Percentiles rank a stretch among this genome's conserved stretches.
Conservation (phyloP, 2,113 vertebrate genomes). For the Peromyscus maniculatus region DNA sequence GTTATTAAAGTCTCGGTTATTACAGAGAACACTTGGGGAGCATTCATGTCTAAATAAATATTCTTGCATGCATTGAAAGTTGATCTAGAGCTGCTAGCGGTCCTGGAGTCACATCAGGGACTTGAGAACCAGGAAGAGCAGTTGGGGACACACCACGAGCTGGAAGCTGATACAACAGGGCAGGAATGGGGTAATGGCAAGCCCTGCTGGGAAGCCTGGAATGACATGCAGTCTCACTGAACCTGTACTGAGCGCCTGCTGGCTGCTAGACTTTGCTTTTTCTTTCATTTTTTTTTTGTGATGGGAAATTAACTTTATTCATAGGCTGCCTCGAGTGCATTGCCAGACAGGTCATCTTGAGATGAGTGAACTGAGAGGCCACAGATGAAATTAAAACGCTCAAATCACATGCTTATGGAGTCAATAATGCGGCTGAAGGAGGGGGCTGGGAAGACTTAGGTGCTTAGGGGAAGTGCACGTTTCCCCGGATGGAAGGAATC, state of each 20-base stretch:
- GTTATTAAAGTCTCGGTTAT: conserved; percentile 49
- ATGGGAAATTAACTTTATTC: background rate
- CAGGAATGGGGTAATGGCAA: background rate
- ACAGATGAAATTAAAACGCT: background rate
- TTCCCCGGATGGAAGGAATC: too few relatives aligned
- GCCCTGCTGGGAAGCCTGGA: background rate
- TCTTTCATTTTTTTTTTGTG: background rate
- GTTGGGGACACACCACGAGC: background rate
- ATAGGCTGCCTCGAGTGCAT: background rate
- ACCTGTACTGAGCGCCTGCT: background rate
- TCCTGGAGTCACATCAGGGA: fast-evolving
- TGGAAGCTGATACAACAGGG: background rate
- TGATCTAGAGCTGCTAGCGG: background rate
- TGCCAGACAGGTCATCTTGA: background rate
- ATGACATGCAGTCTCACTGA: background rate
- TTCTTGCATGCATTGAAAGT: background rate
- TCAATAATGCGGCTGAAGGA: background rate
- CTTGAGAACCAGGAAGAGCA: background rate
- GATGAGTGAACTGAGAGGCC: background rate
- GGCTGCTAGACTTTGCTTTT: background rate
- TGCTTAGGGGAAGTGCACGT: background rate
- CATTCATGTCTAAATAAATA: conserved; percentile 27
- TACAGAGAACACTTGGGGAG: background rate
- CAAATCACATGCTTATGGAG: background rate
- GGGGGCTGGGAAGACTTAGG: too few relatives aligned